These are phyloP conservation scores for Neelides folsomi DNA, from an alignment of 2,888 invertebrate genomes.

Conservation along the genomic window DNA sequence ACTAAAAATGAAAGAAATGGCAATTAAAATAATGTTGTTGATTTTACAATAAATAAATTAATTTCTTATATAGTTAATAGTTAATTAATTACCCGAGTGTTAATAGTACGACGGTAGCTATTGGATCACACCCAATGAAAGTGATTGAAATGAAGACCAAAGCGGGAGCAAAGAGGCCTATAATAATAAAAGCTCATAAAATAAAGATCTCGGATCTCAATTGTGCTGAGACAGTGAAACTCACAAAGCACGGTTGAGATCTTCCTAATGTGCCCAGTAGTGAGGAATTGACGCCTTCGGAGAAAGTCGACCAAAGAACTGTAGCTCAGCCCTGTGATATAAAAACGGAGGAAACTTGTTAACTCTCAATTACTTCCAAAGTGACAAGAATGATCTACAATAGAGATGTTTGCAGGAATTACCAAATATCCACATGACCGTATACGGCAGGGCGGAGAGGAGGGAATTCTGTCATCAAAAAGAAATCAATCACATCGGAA, in stretches of 20 bases:
- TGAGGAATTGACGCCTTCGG: constrained; percentile 2
- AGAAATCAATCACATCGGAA: constrained; percentile 1
- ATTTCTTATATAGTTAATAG: too few species aligned
- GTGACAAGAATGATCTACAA: too few species aligned
- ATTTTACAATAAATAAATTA: too few species aligned
- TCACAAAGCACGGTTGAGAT: constrained; percentile 1
- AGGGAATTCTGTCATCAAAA: constrained; percentile 10
- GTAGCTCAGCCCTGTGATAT: constrained; percentile 1
- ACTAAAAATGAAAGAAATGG: too few species aligned
- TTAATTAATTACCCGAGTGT: constrained; percentile 7
- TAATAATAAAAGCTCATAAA: background rate
- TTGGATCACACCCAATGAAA: constrained; percentile 5
- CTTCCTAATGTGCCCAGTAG: constrained; percentile 7
- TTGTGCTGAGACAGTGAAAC: background rate
- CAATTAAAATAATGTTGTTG: too few species aligned
- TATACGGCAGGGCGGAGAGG: constrained; percentile 12
- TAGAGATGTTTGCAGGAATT: too few species aligned
- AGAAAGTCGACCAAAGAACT: constrained; percentile 7
- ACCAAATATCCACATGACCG: constrained; percentile 15
- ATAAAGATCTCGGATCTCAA: background rate
- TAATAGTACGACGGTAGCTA: constrained; percentile 7
- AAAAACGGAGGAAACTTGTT: too few species aligned
- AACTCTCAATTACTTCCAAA: too few species aligned
- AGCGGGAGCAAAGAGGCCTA: constrained; percentile 5
- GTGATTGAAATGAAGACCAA: constrained; percentile 3